A percentile compares a stretch with the other conserved stretches of the same genome.
These are phyloP conservation scores for Aricia artaxerxes DNA, from an alignment of 2,888 invertebrate genomes.

Conservation along the genomic window DNA sequence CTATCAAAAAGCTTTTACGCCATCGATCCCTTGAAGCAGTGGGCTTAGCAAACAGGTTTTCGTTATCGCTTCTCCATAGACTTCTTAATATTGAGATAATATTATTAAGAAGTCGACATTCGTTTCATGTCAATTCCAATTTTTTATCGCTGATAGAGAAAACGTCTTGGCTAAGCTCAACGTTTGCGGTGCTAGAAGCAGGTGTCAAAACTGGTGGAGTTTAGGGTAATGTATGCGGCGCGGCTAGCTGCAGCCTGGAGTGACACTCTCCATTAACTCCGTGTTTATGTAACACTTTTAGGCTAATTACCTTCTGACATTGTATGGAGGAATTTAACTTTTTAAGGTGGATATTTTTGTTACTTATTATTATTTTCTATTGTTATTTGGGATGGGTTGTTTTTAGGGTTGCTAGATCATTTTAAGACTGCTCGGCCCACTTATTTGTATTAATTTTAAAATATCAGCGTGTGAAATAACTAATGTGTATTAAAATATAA, in stretches of 20 bases:
- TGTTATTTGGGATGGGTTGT: neutral
- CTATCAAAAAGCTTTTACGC: constrained; percentile 46
- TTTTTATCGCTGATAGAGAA: too few relatives aligned
- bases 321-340: neutral
- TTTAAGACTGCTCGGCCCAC: too few relatives aligned
- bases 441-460: too few relatives aligned
- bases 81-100: too few relatives aligned
- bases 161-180: too few relatives aligned
- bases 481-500: too few relatives aligned
- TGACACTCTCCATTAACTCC: constrained; percentile 56
- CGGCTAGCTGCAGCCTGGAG: constrained; percentile 48
- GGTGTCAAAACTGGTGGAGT: constrained; percentile 78
- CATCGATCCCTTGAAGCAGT: constrained; percentile 69
- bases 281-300: constrained; percentile 49
- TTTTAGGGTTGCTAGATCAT: too few relatives aligned
- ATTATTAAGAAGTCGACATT: too few relatives aligned
- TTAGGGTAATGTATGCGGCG: constrained; percentile 78
- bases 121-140: too few relatives aligned
- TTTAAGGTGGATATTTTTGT: neutral
- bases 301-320: constrained; percentile 27
- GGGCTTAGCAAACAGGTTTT: too few relatives aligned
- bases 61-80: too few relatives aligned
- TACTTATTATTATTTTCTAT: neutral
- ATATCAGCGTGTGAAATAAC: too few relatives aligned
- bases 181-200: constrained; percentile 63